Evolutionary conservation across 1,140 invertebrate genomes (phyloP), one percentile per base, ranked within the genome.

Genomic region (Spodoptera frugiperda): DNA sequence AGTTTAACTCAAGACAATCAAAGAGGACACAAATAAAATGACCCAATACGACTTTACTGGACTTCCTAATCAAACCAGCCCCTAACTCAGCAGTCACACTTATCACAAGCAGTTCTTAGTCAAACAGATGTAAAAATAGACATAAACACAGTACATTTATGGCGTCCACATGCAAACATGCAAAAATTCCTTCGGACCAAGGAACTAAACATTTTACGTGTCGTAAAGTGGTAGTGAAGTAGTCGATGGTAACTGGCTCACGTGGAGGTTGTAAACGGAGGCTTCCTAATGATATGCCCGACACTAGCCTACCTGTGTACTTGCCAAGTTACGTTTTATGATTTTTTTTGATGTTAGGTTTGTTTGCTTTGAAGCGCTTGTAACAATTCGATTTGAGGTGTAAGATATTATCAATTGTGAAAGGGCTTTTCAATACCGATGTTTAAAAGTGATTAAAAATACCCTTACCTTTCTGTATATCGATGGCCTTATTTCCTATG

Each of bases 201-300:
- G 80, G 85, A 87, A 85, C 65, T 82, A 82, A 44, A 86, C 85
- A 83, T 87, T 87, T 87, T 87, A 89, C 77, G 84, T 79, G 57
- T 76, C 82, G 74, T 84, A 85, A 86, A 86, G 82, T 74, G 72
- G 82, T 81, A 84, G 80, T 85, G 82, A 86, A 85, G 82, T 83
- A 85, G 82, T 89, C 86, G 81, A 76, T 76, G 78, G 78, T 82
- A 83, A 74, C 80, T 78, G 81, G 81, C 79, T 86, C 83, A 82
- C 82, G 78, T 84, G 82, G 81, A 79, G 84, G 46, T 84, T 83
- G 86, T 87, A 86, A 87, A 87, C 12, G 4, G 44, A 25, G 61
- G 44, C 15, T 48, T 63, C 2, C 44, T 44, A 6, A 25, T 65
- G 21, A 65, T 65, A 12, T 48, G 17, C 33, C 19, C 61, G 2